These are phyloP conservation scores for Leptinotarsa defecta DNA, from an alignment of 1,140 invertebrate genomes.

Conservation along the genomic window DNA sequence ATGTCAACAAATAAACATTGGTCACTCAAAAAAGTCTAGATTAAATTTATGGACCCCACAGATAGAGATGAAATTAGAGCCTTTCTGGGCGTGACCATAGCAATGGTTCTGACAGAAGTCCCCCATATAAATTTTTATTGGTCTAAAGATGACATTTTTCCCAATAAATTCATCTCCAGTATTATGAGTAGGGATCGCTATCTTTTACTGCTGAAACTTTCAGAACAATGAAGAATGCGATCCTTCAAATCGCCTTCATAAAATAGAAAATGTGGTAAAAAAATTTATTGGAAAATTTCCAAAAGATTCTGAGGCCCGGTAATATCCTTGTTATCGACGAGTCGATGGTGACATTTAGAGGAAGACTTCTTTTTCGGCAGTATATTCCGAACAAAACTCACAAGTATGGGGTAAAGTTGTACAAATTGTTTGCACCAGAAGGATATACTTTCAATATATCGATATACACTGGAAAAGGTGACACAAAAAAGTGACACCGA, in stretches of 20 bases:
- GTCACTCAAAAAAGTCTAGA: not conserved
- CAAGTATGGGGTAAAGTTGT: constrained; percentile 49
- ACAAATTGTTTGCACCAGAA: constrained; percentile 47
- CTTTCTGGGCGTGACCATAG: not conserved
- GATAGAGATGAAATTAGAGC: not conserved
- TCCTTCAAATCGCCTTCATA: not conserved
- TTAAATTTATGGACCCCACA: not conserved
- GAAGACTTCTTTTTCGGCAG: constrained; percentile 29
- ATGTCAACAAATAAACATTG: not conserved
- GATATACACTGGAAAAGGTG: constrained; percentile 50
- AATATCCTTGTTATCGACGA: constrained; percentile 46
- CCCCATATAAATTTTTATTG: not conserved
- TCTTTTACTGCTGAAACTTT: not conserved
- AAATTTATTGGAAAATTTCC: constrained; percentile 21
- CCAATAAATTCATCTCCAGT: not conserved
- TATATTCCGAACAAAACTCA: constrained; percentile 29
- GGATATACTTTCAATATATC: constrained; percentile 48
- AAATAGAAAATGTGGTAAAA: constrained; percentile 15
- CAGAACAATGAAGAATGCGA: not conserved
- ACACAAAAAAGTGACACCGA: constrained; percentile 33
- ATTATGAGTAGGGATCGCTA: not conserved
- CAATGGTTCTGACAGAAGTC: not conserved
- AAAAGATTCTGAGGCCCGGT: constrained; percentile 17
- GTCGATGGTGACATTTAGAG: constrained; percentile 50
- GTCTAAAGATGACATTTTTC: not conserved